These are phyloP conservation scores for Ditylenchus dipsaci DNA, from an alignment of 1,140 invertebrate species.

Conservation along the genomic window DNA sequence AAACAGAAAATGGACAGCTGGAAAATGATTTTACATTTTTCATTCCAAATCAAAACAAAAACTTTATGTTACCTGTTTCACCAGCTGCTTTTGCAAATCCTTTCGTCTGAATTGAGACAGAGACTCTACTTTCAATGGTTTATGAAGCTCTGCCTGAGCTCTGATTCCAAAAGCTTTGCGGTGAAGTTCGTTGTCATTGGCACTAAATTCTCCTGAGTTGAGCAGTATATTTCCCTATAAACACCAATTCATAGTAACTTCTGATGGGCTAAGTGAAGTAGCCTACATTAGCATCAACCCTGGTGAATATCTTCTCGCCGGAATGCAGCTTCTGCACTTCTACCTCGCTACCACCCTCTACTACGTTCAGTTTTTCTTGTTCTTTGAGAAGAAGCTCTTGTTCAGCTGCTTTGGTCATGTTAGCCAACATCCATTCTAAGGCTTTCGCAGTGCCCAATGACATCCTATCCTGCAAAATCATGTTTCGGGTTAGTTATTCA, in stretches of 20 bases:
- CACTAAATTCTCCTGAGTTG: not conserved
- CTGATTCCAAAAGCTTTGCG: not conserved
- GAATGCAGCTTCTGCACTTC: not conserved
- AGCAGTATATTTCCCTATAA: not conserved
- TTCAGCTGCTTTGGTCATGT: slow-evolving; percentile 22
- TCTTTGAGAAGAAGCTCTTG: not conserved
- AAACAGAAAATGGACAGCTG: no score
- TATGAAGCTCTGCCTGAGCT: not conserved
- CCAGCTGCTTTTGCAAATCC: not conserved
- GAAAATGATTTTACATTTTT: no score
- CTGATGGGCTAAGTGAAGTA: not conserved
- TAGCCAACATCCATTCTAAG: slow-evolving; percentile 31
- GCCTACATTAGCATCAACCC: not conserved
- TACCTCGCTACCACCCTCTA: not conserved
- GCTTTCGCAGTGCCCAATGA: slow-evolving; percentile 17
- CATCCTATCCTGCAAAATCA: not conserved
- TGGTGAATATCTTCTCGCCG: not conserved
- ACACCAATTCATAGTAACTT: not conserved
- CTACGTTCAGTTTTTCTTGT: not conserved
- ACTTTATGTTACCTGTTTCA: not conserved
- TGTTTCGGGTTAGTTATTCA: no score
- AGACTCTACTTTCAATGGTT: not conserved
- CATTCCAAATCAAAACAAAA: no score
- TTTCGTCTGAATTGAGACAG: not conserved
- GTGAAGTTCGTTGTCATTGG: not conserved